These are phyloP conservation scores for Triplophysa tibetana DNA, from an alignment of 2,113 vertebrate species.

Conservation along the genomic window DNA sequence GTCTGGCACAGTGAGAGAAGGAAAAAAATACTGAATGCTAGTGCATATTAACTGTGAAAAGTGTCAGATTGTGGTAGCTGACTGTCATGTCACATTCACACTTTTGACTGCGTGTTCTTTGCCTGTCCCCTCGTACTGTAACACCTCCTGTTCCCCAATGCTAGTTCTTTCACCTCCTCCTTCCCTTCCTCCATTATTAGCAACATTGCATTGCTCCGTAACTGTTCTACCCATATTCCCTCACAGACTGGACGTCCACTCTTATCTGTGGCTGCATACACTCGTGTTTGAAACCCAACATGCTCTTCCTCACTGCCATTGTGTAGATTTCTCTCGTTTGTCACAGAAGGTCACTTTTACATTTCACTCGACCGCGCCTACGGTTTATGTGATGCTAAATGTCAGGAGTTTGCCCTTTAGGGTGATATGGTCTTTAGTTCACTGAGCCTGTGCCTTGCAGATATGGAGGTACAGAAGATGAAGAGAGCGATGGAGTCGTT, in stretches of 20 bases:
- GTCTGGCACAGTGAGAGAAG: not conserved
- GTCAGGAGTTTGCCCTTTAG: constrained; percentile 14
- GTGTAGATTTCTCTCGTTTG: constrained; percentile 14
- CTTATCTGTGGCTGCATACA: constrained; percentile 33
- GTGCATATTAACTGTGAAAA: not conserved
- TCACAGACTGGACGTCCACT: constrained; percentile 35
- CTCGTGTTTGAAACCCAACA: constrained; percentile 28
- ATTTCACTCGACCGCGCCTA: constrained; percentile 15
- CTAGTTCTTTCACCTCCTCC: constrained; percentile 39
- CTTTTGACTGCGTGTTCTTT: constrained; percentile 56
- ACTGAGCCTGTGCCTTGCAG: constrained; percentile 65
- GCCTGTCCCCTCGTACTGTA: constrained; percentile 59
- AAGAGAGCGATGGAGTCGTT: constrained; percentile 93
- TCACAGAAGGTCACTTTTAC: constrained; percentile 26
- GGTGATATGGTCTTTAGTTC: not conserved
- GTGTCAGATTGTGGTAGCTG: not conserved
- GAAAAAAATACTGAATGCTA: not conserved
- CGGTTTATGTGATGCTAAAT: constrained; percentile 4
- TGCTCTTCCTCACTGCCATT: constrained; percentile 12
- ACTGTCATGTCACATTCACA: constrained; percentile 47
- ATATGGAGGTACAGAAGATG: constrained; percentile 96
- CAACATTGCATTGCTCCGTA: constrained; percentile 5
- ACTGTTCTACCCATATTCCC: constrained; percentile 9
- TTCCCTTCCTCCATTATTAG: constrained; percentile 34
- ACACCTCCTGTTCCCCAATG: constrained; percentile 46